phyloP scores from a whole-genome alignment of 2,888 invertebrate species.

The Lasioglossum leucozonium region DNA sequence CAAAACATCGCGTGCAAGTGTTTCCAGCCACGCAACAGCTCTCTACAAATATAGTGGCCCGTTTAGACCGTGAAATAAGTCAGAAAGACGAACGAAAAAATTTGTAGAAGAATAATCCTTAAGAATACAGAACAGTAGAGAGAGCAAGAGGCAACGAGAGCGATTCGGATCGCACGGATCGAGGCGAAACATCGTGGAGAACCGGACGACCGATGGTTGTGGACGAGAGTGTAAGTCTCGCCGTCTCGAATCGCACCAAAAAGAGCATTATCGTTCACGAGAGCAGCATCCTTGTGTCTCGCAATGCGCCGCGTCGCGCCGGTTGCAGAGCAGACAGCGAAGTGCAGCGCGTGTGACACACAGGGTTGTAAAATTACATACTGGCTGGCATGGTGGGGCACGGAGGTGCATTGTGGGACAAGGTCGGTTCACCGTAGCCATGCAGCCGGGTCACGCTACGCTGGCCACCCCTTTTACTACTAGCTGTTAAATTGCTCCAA shows the following conservation, averaged over 20 bases:
- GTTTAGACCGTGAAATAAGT: not conserved
- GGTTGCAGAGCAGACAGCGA: conserved; percentile 17
- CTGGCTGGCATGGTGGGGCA: conserved; percentile 36
- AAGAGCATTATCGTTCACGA: not conserved
- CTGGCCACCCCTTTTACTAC: conserved; percentile 72
- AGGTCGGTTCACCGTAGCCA: conserved; percentile 72
- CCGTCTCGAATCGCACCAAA: not conserved
- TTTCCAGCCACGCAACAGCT: not conserved
- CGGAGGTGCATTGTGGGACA: conserved; percentile 74
- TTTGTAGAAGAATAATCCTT: not conserved
- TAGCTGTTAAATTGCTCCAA: conserved; percentile 70
- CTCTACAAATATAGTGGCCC: not conserved
- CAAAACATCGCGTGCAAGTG: not conserved
- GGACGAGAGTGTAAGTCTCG: not conserved
- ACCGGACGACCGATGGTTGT: not conserved
- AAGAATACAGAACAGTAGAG: not conserved
- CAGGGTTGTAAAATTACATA: conserved; percentile 56
- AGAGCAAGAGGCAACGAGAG: not conserved
- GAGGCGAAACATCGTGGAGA: not conserved
- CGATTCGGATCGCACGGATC: not conserved
- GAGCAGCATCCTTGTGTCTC: not conserved
- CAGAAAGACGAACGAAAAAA: not conserved
- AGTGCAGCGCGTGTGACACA: conserved; percentile 7
- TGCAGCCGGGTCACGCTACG: conserved; percentile 71
- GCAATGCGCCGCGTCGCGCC: conserved; percentile 10